Percentiles rank a stretch among this genome's conserved stretches.
phyloP scores from a whole-genome alignment of 1,140 invertebrate genomes.

The Adelges cooleyi region DNA sequence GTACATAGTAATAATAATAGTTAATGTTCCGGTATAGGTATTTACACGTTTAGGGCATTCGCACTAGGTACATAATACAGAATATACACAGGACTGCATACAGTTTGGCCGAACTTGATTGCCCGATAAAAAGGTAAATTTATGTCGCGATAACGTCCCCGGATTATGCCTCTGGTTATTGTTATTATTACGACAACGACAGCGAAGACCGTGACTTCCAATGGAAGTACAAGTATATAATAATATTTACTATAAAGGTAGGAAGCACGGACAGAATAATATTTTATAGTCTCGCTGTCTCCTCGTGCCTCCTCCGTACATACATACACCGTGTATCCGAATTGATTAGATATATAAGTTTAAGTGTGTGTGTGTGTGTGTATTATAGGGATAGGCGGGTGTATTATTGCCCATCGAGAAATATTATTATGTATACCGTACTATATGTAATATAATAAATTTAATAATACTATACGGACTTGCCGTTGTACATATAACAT shows the following conservation, averaged over 20 bases:
- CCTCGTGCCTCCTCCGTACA: too few species aligned
- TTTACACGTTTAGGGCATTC: too few species aligned
- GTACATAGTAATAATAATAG: too few species aligned
- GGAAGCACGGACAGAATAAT: background rate
- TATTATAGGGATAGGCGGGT: background rate
- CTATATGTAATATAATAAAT: background rate
- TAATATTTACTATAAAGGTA: too few species aligned
- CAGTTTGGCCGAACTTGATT: background rate
- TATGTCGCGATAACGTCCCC: slow-evolving; percentile 13
- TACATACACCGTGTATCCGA: background rate
- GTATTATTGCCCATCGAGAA: slow-evolving; percentile 7
- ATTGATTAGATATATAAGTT: slow-evolving; percentile 18
- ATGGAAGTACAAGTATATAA: too few species aligned
- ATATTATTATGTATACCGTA: background rate
- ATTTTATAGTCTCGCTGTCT: slow-evolving; percentile 16
- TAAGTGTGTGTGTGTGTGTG: too few species aligned
- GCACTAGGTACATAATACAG: too few species aligned
- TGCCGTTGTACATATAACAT: too few species aligned
- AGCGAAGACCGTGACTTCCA: too few species aligned
- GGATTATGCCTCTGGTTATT: slow-evolving; percentile 17
- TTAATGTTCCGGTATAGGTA: too few species aligned
- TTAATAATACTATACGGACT: slow-evolving; percentile 20
- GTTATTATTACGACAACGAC: background rate
- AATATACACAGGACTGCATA: too few species aligned
- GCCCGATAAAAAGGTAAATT: slow-evolving; percentile 19